Percentiles rank a stretch among this genome's conserved stretches.
These are phyloP conservation scores for Engystomops pustulosus DNA, from an alignment of 2,113 vertebrate genomes.

Conservation along the genomic window DNA sequence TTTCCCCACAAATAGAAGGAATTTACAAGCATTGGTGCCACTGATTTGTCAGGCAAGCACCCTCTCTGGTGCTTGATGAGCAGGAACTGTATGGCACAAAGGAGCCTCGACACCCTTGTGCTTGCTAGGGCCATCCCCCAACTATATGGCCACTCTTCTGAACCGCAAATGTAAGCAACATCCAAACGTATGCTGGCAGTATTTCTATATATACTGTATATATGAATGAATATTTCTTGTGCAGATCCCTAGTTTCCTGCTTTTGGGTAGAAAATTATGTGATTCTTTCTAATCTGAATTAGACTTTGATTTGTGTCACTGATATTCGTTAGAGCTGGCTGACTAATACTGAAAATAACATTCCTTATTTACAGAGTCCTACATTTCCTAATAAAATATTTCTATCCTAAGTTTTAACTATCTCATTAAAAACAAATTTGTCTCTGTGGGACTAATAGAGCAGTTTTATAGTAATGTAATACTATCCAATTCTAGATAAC, in stretches of 20 bases:
- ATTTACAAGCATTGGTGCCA: too few species aligned
- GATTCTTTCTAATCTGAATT: not conserved
- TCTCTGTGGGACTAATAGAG: slow-evolving; percentile 10
- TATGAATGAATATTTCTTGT: too few species aligned
- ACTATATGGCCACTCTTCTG: too few species aligned
- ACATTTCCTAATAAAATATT: slow-evolving; percentile 4
- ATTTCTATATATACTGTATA: too few species aligned
- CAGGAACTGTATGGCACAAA: too few species aligned
- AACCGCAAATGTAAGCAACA: too few species aligned
- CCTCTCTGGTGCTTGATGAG: too few species aligned
- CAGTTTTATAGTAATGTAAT: slow-evolving; percentile 9
- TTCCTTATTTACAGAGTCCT: not conserved
- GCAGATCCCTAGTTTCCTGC: not conserved
- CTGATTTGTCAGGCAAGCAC: too few species aligned
- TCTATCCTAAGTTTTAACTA: slow-evolving; percentile 11
- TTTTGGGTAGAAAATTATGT: not conserved
- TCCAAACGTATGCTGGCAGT: too few species aligned
- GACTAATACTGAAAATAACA: not conserved
- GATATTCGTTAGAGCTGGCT: not conserved
- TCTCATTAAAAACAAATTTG: slow-evolving; percentile 5
- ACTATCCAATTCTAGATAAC: slow-evolving; percentile 7
- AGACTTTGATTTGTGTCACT: not conserved
- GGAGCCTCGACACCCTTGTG: too few species aligned
- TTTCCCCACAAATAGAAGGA: too few species aligned
- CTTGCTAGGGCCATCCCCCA: too few species aligned